Evolutionary conservation across 1,140 invertebrate genomes (phyloP).

Genomic region (Cotesia vestalis): DNA sequence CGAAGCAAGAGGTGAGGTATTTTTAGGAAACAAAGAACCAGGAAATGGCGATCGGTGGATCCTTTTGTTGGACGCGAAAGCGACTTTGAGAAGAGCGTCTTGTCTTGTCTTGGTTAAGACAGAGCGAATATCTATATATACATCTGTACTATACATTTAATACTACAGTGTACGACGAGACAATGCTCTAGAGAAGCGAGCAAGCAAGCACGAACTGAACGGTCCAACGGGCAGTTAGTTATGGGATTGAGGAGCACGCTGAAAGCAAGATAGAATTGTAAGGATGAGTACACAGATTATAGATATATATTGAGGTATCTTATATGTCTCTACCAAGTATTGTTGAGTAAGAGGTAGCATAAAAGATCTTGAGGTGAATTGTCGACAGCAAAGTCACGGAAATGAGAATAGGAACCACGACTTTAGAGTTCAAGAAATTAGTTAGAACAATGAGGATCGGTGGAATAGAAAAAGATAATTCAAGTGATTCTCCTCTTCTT

Average conservation of each 20-base stretch:
- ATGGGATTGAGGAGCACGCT: too few species aligned
- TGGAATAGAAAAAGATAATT: neutral
- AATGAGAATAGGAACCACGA: slow-evolving; percentile 1
- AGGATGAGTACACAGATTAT: neutral
- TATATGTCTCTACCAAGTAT: too few species aligned
- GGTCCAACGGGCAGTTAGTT: neutral
- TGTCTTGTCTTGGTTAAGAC: neutral
- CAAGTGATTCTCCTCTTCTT: neutral
- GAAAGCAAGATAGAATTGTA: neutral
- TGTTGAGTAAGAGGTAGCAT: too few species aligned
- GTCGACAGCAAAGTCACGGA: slow-evolving; percentile 19
- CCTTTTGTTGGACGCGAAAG: slow-evolving; percentile 9
- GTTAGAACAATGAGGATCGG: neutral
- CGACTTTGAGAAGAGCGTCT: neutral
- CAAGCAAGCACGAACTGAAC: neutral
- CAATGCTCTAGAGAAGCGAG: too few species aligned
- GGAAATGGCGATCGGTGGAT: slow-evolving; percentile 35
- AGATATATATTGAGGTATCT: too few species aligned
- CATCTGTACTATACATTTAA: too few species aligned
- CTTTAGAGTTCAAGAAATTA: neutral
- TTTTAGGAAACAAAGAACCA: slow-evolving; percentile 43
- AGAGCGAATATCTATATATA: too few species aligned
- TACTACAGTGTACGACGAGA: too few species aligned
- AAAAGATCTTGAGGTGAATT: slow-evolving; percentile 7
- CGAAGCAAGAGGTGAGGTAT: neutral